Conservation (phyloP, 1,140 invertebrate genomes). For the Solen grandis region DNA sequence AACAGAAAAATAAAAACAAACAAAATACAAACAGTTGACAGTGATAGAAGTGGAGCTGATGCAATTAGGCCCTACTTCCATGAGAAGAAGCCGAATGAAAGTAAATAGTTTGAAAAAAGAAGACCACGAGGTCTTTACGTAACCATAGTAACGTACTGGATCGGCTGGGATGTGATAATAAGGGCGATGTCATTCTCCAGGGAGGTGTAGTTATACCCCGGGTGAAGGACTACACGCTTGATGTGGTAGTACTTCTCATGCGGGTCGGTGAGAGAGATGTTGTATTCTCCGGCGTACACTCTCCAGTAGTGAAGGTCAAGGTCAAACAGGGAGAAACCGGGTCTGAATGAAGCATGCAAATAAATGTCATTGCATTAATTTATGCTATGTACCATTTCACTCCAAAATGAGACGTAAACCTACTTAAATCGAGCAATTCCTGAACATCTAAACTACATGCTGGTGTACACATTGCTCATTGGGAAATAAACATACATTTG, state of each 20-base stretch:
- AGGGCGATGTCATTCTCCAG: constrained; percentile 53
- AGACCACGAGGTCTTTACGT: no score
- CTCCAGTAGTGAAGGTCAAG: constrained; percentile 34
- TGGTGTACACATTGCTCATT: no score
- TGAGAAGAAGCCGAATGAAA: no score
- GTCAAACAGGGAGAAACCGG: constrained; percentile 41
- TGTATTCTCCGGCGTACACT: constrained; percentile 38
- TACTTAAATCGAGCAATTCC: no score
- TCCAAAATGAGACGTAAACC: no score
- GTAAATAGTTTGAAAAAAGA: no score
- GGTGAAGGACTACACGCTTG: constrained; percentile 44
- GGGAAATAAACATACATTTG: no score
- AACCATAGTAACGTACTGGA: neutral
- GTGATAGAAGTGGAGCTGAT: no score
- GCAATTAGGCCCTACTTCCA: no score
- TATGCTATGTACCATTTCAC: neutral
- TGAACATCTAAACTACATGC: no score
- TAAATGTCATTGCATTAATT: neutral
- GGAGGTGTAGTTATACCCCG: constrained; percentile 42
- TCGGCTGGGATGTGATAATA: constrained; percentile 32
- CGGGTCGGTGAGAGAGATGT: constrained; percentile 30
- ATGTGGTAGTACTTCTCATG: constrained; percentile 44
- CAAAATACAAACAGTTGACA: no score
- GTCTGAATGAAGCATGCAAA: constrained; percentile 32
- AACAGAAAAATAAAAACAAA: no score